Conservation (phyloP, 1,140 invertebrate species). For the Zaprionus inermis region DNA sequence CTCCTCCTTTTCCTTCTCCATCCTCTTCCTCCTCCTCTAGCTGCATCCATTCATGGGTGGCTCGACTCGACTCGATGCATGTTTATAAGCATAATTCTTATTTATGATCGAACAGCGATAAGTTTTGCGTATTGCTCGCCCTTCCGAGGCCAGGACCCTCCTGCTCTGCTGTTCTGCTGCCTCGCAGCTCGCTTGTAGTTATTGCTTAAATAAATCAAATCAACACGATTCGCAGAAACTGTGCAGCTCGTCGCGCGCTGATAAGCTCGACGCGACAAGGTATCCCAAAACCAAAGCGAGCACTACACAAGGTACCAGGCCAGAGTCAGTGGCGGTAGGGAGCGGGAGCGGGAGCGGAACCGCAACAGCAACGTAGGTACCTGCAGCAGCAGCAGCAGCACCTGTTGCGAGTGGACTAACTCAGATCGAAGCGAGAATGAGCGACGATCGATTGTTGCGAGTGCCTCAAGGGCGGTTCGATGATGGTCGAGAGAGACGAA, state of each 20-base stretch:
- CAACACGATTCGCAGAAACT: conserved; percentile 82
- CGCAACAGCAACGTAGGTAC: neutral
- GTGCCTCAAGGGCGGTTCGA: neutral
- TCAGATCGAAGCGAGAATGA: neutral
- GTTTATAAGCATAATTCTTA: conserved; percentile 81
- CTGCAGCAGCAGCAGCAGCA: neutral
- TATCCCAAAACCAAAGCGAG: conserved; percentile 9
- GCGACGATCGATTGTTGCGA: neutral
- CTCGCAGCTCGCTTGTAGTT: conserved; percentile 38
- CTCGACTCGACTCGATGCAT: conserved; percentile 62
- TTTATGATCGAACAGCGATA: conserved; percentile 80
- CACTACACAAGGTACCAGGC: conserved; percentile 20
- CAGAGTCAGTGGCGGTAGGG: neutral
- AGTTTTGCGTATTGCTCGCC: conserved; percentile 39
- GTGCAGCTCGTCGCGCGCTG: conserved; percentile 32
- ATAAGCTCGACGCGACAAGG: conserved; percentile 53
- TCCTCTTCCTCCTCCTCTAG: conserved; percentile 37
- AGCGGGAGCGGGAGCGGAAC: too few relatives aligned
- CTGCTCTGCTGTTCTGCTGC: conserved; percentile 4
- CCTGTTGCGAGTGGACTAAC: conserved; percentile 3
- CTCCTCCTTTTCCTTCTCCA: neutral
- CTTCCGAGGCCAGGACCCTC: conserved; percentile 4
- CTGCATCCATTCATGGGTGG: conserved; percentile 73
- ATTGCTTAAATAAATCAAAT: conserved; percentile 80
- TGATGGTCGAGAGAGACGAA: neutral